Evolutionary conservation across 1,140 invertebrate genomes (phyloP), one percentile per base, ranked within the genome.

Genomic region (Drosophila sp.): DNA sequence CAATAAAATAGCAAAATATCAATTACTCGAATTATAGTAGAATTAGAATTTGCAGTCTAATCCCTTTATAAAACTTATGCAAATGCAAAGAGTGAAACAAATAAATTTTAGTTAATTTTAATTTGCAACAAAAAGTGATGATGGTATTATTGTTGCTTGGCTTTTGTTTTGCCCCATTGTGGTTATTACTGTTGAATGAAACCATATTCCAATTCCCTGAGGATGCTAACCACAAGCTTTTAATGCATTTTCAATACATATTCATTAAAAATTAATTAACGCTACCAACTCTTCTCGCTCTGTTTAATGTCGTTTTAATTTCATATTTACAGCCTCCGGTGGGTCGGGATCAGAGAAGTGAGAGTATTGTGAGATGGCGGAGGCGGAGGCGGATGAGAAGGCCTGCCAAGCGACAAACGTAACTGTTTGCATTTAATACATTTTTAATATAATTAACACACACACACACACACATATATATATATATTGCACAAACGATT

Each of bases 251-350:
- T 72, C 82, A 76, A 85, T 85, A 86, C 58, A 78, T 86, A 72
- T 70, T 72, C 79, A 86, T 87, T 79, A 87, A 82, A 82, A 79
- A 82, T 86, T 86, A 86, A 86, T 86, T 79, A 81, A 70, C 56
- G 71, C 56, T 55, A 29, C 57, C 60, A 44, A 68, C 66, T 40
- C 40, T 17, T 17, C 27, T 56, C 65, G 38, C 44, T 47, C 41
- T 54, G 47, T 71, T 75, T 61, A 81, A 85, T 86, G 70, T 67
- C 57, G 72, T 73, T 79, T 86, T 86, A 86, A 85, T 85, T 82
- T 82, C 56, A 77, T 78, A 79, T 79, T 86, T 79, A 69, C 60
- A 77, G 40, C 72, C 27, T 57, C 40, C 17, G 60, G 40, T 10
- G 29, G 27, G 33, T 0, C 30, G 29, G 33, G 1, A 30, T 6